Conservation (phyloP, 2,113 vertebrate genomes). For the Thalassoma bifasciatum region DNA sequence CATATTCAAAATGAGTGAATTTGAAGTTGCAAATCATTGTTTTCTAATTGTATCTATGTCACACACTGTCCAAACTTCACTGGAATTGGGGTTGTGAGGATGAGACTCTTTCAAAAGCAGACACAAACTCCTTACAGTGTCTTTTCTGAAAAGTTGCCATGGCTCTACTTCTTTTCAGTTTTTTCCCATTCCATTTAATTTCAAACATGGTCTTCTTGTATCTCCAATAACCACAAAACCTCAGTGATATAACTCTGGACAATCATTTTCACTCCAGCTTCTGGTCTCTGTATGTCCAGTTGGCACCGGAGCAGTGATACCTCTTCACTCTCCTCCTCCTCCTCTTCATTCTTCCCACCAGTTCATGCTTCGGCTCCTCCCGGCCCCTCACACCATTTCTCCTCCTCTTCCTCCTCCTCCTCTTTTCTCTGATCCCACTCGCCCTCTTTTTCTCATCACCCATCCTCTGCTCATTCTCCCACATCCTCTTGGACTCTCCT, state of each 20-base stretch:
- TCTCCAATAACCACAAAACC: background rate
- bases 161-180: background rate
- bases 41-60: too few species aligned
- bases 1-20: too few species aligned
- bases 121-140: too few species aligned
- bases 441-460: slow-evolving; percentile 59
- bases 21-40: too few species aligned
- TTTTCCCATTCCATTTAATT: background rate
- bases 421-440: slow-evolving; percentile 9
- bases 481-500: slow-evolving; percentile 65
- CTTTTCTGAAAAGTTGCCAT: background rate
- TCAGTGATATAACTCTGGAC: background rate
- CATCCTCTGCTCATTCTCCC: slow-evolving; percentile 48
- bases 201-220: background rate
- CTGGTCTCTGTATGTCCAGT: slow-evolving; percentile 11
- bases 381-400: background rate
- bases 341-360: slow-evolving; percentile 24
- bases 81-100: too few species aligned
- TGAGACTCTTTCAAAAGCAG: too few species aligned
- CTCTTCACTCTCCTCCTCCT: background rate
- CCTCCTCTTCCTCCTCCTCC: slow-evolving; percentile 19
- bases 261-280: background rate
- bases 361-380: slow-evolving; percentile 2
- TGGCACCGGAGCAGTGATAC: background rate
- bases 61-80: too few species aligned